Conservation (phyloP, 2,113 vertebrate species). For the Orientallactaga bullata region DNA sequence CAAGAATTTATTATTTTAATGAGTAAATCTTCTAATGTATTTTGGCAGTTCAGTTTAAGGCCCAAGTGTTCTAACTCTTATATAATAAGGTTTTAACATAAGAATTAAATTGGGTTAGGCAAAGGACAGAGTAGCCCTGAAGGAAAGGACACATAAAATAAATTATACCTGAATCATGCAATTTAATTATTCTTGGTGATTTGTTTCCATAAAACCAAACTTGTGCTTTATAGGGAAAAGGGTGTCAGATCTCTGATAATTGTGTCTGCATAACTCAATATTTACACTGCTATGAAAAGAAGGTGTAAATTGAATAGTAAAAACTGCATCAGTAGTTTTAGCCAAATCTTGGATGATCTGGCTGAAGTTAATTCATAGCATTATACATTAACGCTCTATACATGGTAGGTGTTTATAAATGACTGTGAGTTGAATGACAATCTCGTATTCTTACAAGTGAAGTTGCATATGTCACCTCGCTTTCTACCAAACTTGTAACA, state of each 20-base stretch:
- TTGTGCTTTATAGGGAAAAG: not conserved
- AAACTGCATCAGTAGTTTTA: not conserved
- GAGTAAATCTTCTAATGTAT: conserved; percentile 9
- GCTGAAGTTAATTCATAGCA: not conserved
- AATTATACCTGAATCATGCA: conserved; percentile 51
- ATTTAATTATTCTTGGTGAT: conserved; percentile 64
- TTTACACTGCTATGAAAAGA: conserved; percentile 46
- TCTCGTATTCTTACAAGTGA: not conserved
- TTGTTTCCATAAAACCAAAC: conserved; percentile 63
- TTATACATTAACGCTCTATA: not conserved
- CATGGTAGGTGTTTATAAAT: not conserved
- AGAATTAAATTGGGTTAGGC: conserved; percentile 50
- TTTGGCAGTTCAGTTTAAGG: conserved; percentile 51
- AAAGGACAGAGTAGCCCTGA: conserved; percentile 45
- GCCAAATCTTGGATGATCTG: not conserved
- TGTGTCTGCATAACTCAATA: not conserved
- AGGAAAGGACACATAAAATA: conserved; percentile 43
- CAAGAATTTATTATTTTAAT: conserved; percentile 56
- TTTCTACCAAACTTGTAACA: conserved; percentile 28
- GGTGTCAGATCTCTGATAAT: not conserved
- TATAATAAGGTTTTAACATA: conserved; percentile 36
- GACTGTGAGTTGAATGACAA: not conserved
- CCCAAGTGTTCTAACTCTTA: not conserved
- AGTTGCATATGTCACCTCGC: not conserved
- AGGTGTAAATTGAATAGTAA: not conserved